Evolutionary conservation across 2,888 invertebrate species (phyloP), one percentile per base, ranked within the genome.

Genomic region (Cremastinae sp.): DNA sequence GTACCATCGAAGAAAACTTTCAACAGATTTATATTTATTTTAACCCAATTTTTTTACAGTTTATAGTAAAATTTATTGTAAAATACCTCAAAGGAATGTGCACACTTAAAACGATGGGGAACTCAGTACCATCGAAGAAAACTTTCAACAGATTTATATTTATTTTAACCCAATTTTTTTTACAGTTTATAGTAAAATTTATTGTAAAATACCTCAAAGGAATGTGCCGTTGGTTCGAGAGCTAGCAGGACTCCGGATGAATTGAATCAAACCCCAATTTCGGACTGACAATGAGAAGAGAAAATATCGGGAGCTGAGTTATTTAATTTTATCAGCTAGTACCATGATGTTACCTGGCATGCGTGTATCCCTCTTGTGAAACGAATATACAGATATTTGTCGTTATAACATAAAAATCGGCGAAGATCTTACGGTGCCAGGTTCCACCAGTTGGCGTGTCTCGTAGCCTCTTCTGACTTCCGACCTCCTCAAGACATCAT

Each of bases 401-500:
- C 71, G 59, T 51, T 72, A 16, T 64, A 69, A 14, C 51, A 51
- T 55, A 73, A 71, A 72, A 70, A 78, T 70, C 61, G 43, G 62
- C 45, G 62, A 72, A 79, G 71, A 80, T 80, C 62, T 78, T 61
- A 62, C 65, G 80, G 85, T 86, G 69, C 85, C 85, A 85, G 85
- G 85, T 83, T 72, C 84, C 72, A 75, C 82, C 84, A 61, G 74
- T 71, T 85, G 69, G 81, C 85, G 84, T 86, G 85, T 55, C 68
- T 74, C 51, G 78, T 53, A 62, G 78, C 81, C 76, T 37, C 81
- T 82, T 82, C 79, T 69, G 71, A 79, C 73, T 79, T 80, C 80
- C 74, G 18, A 65, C 79, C 76, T 79, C 76, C 81, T 76, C n/a
- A n/a, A n/a, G n/a, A 80, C 75, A 83, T 83, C 83, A 83, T 82